Conservation (phyloP, 30 jellyfish, hydroid and myxozoan species). For the Hydractinia symbiolongicarpus region DNA sequence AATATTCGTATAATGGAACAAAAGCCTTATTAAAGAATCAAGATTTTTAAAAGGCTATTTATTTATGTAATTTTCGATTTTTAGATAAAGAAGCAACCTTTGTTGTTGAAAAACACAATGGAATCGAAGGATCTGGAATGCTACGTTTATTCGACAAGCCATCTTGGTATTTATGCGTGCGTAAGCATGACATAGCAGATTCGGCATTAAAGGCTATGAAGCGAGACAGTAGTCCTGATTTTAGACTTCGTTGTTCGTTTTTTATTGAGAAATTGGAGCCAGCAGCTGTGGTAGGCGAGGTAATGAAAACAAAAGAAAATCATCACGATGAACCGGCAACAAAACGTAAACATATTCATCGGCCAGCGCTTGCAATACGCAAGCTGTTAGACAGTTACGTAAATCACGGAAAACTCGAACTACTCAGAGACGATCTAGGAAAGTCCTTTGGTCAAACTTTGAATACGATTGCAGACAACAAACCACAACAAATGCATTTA, state of each 20-base stretch:
- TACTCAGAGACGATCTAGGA: slow-evolving; percentile 5
- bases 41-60: neutral
- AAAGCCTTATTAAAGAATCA: too few relatives aligned
- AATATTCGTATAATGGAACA: too few relatives aligned
- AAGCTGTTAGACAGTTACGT: slow-evolving; percentile 23
- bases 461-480: slow-evolving; percentile 1
- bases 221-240: slow-evolving; percentile 17
- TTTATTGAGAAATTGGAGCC: slow-evolving; percentile 36
- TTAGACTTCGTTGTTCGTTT: slow-evolving; percentile 26
- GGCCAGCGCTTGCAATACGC: slow-evolving; percentile 27
- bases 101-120: slow-evolving; percentile 28
- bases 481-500: neutral
- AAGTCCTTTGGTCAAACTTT: neutral
- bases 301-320: slow-evolving; percentile 8
- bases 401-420: slow-evolving; percentile 11
- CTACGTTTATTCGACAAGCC: slow-evolving; percentile 37
- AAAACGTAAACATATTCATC: slow-evolving; percentile 15
- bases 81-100: slow-evolving; percentile 35
- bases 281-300: slow-evolving; percentile 17
- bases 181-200: slow-evolving; percentile 3
- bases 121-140: slow-evolving; percentile 44
- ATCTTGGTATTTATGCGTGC: slow-evolving; percentile 31
- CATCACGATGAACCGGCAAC: neutral
- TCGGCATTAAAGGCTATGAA: slow-evolving; percentile 33
- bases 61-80: neutral